phyloP scores from a whole-genome alignment of 1,140 invertebrate species.

The Amphibalanus amphitrite region DNA sequence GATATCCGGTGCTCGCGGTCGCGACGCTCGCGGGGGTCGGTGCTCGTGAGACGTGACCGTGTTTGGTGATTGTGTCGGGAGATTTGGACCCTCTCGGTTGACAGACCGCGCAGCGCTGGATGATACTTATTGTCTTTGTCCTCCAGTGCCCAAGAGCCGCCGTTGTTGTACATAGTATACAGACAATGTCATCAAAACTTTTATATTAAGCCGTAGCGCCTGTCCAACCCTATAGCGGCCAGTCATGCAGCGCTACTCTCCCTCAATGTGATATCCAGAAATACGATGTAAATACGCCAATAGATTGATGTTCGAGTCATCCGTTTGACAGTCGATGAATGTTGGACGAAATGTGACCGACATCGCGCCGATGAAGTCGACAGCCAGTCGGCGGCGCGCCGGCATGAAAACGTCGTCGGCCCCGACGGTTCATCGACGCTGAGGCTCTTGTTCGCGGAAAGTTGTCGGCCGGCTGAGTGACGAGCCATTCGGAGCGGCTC shows the following conservation, averaged over 20 bases:
- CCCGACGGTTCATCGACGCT: not conserved
- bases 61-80: too few relatives aligned
- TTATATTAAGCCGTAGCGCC: not conserved
- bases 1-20: too few relatives aligned
- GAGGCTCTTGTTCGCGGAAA: not conserved
- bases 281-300: conserved; percentile 1
- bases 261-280: not conserved
- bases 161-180: not conserved
- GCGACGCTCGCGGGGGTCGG: too few relatives aligned
- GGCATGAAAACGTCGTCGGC: not conserved
- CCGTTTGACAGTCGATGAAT: not conserved
- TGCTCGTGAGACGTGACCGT: too few relatives aligned
- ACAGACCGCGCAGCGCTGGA: too few relatives aligned
- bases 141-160: too few relatives aligned
- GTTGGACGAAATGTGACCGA: not conserved
- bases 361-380: not conserved
- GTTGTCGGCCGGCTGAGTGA: not conserved
- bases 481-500: not conserved
- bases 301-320: not conserved
- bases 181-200: not conserved
- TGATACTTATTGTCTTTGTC: too few relatives aligned
- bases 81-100: too few relatives aligned
- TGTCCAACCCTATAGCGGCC: not conserved
- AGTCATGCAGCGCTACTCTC: not conserved
- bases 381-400: not conserved